Evolutionary conservation across 1,140 invertebrate species (phyloP), one percentile per base, ranked within the genome.

Genomic region (Bombus soroeensis): DNA sequence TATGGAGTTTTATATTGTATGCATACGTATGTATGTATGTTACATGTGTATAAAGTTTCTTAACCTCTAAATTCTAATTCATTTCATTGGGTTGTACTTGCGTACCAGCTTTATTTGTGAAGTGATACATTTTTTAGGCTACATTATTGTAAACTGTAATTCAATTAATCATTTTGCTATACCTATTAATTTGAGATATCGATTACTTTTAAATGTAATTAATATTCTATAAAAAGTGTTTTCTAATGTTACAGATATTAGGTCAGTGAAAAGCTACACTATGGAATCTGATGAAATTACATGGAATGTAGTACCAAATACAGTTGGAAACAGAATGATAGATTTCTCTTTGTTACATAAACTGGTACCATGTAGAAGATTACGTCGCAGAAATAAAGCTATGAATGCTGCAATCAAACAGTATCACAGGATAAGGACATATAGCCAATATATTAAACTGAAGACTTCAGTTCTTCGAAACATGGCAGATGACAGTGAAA

Each of bases 301-400:
- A n/a, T 85, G 84, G 84, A n/a, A 57, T 8, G 3, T 12, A 25
- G 43, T 85, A 32, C 28, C 59, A 9, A 85, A 85, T 59, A 81
- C 70, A 22, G 79, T 85, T 9, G 15, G 12, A 18, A 43, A 10
- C 25, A 85, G 84, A 34, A 85, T 85, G 84, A 43, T 57, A 64
- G 13, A 81, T 68, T 6, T 1, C 2, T 85, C 84, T 57, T 75
- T 85, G 2, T 18, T 68, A 47, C 84, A 85, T n/a, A 73, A 81
- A 41, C 34, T 85, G 2, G 15, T 41, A 81, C 84, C 84, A 32
- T 57, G 6, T 28, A 74, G 22, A 57, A 74, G 22, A 37, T 13
- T 85, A 59, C 12, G 28, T 18, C 78, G 59, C 1, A 53, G n/a
- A 28, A 81, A 37, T 34, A 85, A 85, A 34, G 43, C 28, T 70